A percentile compares a stretch with the other conserved stretches of the same genome.
Evolutionary conservation across 2,113 vertebrate genomes (phyloP).

Genomic region (Motacilla alba): DNA sequence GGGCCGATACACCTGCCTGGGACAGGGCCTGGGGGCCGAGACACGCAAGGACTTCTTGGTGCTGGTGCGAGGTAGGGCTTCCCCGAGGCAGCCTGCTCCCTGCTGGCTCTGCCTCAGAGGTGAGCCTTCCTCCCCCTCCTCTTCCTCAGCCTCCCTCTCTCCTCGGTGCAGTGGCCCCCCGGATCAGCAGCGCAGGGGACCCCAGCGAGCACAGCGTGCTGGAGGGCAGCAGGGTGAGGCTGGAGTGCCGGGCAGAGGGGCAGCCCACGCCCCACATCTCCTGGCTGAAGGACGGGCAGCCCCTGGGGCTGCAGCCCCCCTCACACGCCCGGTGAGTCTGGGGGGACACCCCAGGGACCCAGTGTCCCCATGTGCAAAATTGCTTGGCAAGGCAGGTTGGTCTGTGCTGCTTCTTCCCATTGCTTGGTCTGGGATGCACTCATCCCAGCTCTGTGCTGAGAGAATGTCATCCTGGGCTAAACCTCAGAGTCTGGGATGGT

Average conservation of each 20-base stretch:
- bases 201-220: conserved; percentile 76
- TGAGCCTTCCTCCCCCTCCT: not conserved
- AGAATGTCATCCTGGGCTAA: not conserved
- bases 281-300: conserved; percentile 86
- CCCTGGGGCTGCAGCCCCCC: conserved; percentile 60
- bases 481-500: not conserved
- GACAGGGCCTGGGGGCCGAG: conserved; percentile 60
- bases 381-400: not conserved
- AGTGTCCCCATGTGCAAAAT: not conserved
- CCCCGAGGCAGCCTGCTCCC: accelerated
- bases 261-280: conserved; percentile 77
- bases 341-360: not conserved
- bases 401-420: not conserved
- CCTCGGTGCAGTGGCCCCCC: conserved; percentile 76
- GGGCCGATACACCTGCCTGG: conserved; percentile 84
- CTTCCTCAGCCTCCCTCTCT: not conserved
- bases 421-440: not conserved
- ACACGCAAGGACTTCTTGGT: conserved; percentile 79
- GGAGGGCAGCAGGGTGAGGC: conserved; percentile 71
- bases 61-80: conserved; percentile 78
- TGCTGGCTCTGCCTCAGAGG: accelerated
- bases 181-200: conserved; percentile 67
- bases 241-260: conserved; percentile 81
- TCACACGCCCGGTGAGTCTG: conserved; percentile 61
- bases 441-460: not conserved